phyloP scores from a whole-genome alignment of 2,113 vertebrate species.

The Xenopus tropicalis region DNA sequence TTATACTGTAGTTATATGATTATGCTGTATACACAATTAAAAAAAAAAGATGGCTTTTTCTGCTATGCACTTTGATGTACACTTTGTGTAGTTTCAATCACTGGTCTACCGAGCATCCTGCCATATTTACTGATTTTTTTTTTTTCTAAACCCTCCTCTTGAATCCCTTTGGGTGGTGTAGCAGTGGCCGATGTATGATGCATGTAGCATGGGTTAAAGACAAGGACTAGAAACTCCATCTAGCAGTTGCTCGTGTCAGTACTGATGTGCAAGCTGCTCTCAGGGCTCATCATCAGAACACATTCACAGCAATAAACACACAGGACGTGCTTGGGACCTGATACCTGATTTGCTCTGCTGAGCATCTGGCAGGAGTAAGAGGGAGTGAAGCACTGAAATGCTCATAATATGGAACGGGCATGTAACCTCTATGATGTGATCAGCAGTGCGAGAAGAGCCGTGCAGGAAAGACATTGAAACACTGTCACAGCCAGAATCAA shows the following conservation, averaged over 20 bases:
- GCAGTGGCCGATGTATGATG: constrained; percentile 27
- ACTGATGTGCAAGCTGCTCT: constrained; percentile 28
- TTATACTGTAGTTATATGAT: no score
- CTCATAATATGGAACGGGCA: constrained; percentile 31
- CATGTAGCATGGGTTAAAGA: constrained; percentile 23
- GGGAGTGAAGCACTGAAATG: constrained; percentile 23
- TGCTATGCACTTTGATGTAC: no score
- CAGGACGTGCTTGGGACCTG: constrained; percentile 29
- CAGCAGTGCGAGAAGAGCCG: constrained; percentile 35
- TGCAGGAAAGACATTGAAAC: constrained; percentile 26
- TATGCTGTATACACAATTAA: no score
- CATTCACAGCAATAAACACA: constrained; percentile 41
- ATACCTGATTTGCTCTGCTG: constrained; percentile 36
- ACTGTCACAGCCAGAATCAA: constrained; percentile 19
- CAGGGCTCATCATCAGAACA: constrained; percentile 21
- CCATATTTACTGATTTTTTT: no score
- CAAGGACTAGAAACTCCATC: neutral
- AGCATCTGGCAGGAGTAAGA: constrained; percentile 39
- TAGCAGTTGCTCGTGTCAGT: constrained; percentile 24
- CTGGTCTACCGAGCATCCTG: no score
- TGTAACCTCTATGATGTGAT: constrained; percentile 42
- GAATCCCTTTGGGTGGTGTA: constrained; percentile 7
- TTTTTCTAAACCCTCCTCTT: neutral
- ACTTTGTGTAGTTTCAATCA: no score
- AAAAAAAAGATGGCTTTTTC: no score